phyloP scores from a whole-genome alignment of 2,113 vertebrate genomes.

The Notothenia rossii region DNA sequence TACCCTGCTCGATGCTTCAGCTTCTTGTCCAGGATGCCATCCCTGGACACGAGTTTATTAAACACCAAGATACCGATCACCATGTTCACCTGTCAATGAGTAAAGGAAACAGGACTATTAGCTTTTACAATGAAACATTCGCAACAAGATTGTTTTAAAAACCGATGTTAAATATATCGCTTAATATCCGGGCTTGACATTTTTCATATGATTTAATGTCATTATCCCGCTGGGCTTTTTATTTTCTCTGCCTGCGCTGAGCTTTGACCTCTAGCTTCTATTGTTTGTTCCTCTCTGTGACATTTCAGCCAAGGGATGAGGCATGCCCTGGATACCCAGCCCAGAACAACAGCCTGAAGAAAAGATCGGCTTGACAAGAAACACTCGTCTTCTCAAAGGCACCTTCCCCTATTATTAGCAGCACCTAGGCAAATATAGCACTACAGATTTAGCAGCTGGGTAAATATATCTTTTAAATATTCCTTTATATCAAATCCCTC shows the following conservation, averaged over 20 bases:
- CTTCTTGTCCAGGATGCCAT: conserved; percentile 99
- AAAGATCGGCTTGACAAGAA: conserved; percentile 61
- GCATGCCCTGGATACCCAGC: conserved; percentile 50
- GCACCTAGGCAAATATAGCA: conserved; percentile 20
- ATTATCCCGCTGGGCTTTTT: conserved; percentile 9
- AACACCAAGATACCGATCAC: conserved; percentile 99
- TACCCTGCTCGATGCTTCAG: conserved; percentile 99
- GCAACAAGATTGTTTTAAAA: conserved; percentile 19
- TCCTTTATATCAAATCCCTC: conserved; percentile 18
- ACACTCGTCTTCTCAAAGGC: conserved; percentile 68
- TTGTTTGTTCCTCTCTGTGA: conserved; percentile 64
- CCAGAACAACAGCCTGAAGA: conserved; percentile 54
- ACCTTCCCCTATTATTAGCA: conserved; percentile 69
- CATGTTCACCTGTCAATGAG: conserved; percentile 95
- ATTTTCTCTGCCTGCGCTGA: conserved; percentile 21
- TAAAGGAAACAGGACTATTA: neutral
- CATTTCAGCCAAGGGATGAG: conserved; percentile 71
- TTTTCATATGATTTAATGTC: conserved; percentile 40
- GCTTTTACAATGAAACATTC: conserved; percentile 5
- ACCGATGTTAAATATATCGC: neutral
- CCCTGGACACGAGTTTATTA: conserved; percentile 99
- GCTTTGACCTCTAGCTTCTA: conserved; percentile 64
- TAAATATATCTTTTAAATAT: conserved; percentile 21
- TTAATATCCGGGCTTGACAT: conserved; percentile 18
- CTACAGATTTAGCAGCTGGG: conserved; percentile 18